A percentile compares a stretch with the other conserved stretches of the same genome.
Evolutionary conservation across 2,888 invertebrate species (phyloP).

Genomic region (Drosophila flavopinicola): DNA sequence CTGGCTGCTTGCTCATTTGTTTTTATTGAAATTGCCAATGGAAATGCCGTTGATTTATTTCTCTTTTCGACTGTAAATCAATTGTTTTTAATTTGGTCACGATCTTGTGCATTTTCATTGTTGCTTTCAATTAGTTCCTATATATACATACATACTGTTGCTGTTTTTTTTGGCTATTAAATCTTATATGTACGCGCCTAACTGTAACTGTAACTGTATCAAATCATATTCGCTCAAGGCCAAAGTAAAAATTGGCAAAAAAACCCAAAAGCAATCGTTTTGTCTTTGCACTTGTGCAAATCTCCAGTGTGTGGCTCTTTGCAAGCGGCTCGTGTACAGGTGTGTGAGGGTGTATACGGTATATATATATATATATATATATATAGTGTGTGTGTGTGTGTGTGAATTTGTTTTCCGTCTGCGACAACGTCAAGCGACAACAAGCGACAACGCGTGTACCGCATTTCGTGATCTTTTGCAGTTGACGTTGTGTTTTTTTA

Average conservation of each 20-base stretch:
- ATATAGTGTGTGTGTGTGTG: constrained; percentile 18
- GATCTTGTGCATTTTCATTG: constrained; percentile 25
- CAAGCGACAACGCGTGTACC: constrained; percentile 51
- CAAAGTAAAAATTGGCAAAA: constrained; percentile 13
- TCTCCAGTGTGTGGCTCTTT: constrained; percentile 62
- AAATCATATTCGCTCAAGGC: constrained; percentile 43
- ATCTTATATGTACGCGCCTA: neutral
- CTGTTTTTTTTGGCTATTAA: neutral
- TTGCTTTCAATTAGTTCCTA: neutral
- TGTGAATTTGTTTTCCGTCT: constrained; percentile 70
- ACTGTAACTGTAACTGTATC: constrained; percentile 12
- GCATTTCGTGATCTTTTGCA: constrained; percentile 74
- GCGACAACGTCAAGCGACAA: constrained; percentile 60
- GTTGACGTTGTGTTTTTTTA: constrained; percentile 69
- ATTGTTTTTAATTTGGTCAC: constrained; percentile 43
- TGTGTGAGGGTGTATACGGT: constrained; percentile 19
- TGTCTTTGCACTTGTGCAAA: constrained; percentile 74
- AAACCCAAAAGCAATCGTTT: constrained; percentile 27
- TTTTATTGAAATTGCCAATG: constrained; percentile 9
- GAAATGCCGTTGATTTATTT: constrained; percentile 10
- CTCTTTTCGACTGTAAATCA: constrained; percentile 21
- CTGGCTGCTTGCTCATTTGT: neutral
- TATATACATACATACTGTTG: neutral
- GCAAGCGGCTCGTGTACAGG: constrained; percentile 38
- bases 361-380: constrained; percentile 9